Percentiles rank a stretch among this genome's conserved stretches.
phyloP scores from a whole-genome alignment of 2,888 invertebrate genomes.

The Cerceris rybyensis region DNA sequence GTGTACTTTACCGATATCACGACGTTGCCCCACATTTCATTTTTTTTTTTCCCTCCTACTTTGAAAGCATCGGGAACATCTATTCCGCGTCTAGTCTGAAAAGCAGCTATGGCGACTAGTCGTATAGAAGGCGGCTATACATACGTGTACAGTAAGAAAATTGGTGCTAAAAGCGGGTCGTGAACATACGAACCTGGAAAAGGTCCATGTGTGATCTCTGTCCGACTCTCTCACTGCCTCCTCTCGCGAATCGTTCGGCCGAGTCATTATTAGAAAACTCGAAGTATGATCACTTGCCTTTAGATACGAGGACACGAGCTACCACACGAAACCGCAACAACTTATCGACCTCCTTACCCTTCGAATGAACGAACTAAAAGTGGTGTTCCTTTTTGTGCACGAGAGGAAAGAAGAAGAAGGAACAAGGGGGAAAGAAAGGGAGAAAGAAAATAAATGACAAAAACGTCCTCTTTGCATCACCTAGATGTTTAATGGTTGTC shows the following conservation, averaged over 20 bases:
- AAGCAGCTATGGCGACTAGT: constrained; percentile 60
- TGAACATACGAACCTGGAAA: constrained; percentile 66
- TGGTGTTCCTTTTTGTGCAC: not conserved
- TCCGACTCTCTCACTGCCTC: constrained; percentile 48
- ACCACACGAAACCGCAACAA: not conserved
- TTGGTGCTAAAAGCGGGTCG: constrained; percentile 67
- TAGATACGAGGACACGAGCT: not conserved
- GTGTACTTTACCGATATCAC: constrained; percentile 43
- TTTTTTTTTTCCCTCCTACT: constrained; percentile 42
- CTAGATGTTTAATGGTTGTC: too few species aligned
- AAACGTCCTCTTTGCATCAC: too few species aligned
- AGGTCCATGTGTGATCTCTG: constrained; percentile 60
- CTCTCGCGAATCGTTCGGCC: constrained; percentile 45
- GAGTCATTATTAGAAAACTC: constrained; percentile 48
- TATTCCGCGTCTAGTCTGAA: constrained; percentile 59
- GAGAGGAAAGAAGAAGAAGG: not conserved
- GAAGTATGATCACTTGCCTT: constrained; percentile 35
- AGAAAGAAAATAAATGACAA: too few species aligned
- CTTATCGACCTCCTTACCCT: not conserved
- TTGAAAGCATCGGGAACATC: constrained; percentile 58
- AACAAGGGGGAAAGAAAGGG: not conserved
- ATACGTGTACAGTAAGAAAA: constrained; percentile 50
- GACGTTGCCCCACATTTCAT: constrained; percentile 54
- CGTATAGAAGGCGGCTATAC: constrained; percentile 49
- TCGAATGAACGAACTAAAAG: not conserved